A percentile compares a stretch with the other conserved stretches of the same genome.
Evolutionary conservation across 2,113 vertebrate genomes (phyloP).

Genomic region (Elanus axillaris): DNA sequence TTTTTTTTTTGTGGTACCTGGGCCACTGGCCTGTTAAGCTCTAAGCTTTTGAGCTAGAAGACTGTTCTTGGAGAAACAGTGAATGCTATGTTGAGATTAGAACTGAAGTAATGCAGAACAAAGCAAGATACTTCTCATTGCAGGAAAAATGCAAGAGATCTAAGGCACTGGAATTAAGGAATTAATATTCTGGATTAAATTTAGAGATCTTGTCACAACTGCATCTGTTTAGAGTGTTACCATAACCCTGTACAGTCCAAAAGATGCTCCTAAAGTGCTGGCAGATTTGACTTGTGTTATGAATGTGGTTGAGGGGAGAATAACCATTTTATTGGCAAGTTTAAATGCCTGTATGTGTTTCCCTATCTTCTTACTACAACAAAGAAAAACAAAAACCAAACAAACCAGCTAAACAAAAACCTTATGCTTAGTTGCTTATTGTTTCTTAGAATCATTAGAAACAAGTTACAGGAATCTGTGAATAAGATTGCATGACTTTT

Average conservation of each 20-base stretch:
- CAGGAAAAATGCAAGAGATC: not conserved
- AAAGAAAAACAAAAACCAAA: not conserved
- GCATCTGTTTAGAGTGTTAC: not conserved
- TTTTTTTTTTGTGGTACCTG: not conserved
- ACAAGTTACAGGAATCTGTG: not conserved
- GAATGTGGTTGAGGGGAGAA: not conserved
- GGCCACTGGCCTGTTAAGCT: not conserved
- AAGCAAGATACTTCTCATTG: not conserved
- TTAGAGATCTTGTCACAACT: not conserved
- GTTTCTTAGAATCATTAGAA: not conserved
- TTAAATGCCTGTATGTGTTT: not conserved
- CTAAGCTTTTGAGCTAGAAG: not conserved
- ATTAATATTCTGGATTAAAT: not conserved
- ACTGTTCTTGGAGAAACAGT: not conserved
- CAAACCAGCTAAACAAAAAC: rapidly evolving
- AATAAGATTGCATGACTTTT: not conserved
- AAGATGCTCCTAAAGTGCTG: not conserved
- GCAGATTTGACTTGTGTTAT: not conserved
- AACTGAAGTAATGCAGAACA: not conserved
- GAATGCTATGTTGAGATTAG: not conserved
- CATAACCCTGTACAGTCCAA: not conserved
- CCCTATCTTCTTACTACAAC: not conserved
- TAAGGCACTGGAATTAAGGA: not conserved
- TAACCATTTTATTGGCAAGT: not conserved
- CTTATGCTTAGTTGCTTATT: not conserved